Evolutionary conservation across 2,113 vertebrate species (phyloP).

Genomic region (Paramisgurnus dabryanus): DNA sequence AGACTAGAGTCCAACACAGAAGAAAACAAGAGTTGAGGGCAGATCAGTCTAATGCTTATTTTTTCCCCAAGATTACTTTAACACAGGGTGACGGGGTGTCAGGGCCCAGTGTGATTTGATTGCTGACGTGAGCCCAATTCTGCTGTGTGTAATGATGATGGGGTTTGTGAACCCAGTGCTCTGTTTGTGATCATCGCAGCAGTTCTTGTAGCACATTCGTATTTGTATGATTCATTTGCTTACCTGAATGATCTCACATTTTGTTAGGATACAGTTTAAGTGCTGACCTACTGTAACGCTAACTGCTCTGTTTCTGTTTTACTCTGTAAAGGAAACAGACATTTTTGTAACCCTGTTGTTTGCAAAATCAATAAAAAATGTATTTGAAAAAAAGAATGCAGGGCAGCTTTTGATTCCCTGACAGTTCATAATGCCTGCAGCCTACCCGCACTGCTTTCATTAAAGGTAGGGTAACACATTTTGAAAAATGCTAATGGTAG

Average conservation of each 20-base stretch:
- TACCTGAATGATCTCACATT: background rate
- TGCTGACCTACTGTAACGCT: constrained; percentile 1
- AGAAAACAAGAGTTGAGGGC: background rate
- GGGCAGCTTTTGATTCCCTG: constrained; percentile 53
- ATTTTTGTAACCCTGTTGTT: too few species aligned
- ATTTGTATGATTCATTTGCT: constrained; percentile 21
- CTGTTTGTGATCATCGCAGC: background rate
- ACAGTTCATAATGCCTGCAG: constrained; percentile 57
- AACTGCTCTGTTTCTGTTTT: background rate
- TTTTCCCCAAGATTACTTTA: constrained; percentile 4
- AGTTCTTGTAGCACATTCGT: background rate
- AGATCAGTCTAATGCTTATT: constrained; percentile 12
- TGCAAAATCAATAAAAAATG: too few species aligned
- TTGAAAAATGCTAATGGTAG: too few species aligned
- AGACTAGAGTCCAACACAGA: background rate
- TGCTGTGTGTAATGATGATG: background rate
- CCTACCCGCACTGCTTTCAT: constrained; percentile 19
- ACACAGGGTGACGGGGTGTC: constrained; percentile 5
- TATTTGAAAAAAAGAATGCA: background rate
- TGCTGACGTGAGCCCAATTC: constrained; percentile 19
- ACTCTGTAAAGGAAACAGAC: too few species aligned
- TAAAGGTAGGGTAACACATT: too few species aligned
- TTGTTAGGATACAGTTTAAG: constrained; percentile 34
- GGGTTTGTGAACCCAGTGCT: background rate
- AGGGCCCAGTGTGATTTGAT: constrained; percentile 20